Evolutionary conservation across 2,113 vertebrate species (phyloP).

Genomic region (Macroglossus sobrinus): DNA sequence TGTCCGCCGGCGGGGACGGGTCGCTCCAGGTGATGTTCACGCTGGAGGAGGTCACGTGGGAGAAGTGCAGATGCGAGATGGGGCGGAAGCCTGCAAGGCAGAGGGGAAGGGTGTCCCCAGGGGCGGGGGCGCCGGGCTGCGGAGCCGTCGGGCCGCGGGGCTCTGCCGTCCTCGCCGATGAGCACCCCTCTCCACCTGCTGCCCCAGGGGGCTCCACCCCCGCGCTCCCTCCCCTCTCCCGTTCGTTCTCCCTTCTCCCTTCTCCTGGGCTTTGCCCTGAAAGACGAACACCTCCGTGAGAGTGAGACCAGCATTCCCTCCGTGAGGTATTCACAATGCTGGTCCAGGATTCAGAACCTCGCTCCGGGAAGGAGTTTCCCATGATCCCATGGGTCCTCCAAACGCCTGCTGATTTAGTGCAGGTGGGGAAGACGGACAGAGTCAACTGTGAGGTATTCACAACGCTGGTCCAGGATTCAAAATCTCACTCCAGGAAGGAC

Average conservation of each 20-base stretch:
- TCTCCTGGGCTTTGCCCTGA: too few species aligned
- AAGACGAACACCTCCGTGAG: background rate
- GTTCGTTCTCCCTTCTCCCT: background rate
- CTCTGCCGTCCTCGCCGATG: background rate
- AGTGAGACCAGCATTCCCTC: background rate
- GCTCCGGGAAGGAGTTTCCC: background rate
- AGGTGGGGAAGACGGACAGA: background rate
- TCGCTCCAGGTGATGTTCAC: slow-evolving; percentile 94
- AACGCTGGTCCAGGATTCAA: background rate
- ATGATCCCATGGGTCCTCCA: background rate
- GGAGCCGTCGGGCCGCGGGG: background rate
- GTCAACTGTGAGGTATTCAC: background rate
- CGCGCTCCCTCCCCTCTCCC: background rate
- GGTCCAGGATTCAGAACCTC: background rate
- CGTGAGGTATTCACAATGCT: background rate
- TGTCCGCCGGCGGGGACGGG: slow-evolving; percentile 93
- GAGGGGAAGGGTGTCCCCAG: too few species aligned
- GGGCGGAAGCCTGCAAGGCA: slow-evolving; percentile 91
- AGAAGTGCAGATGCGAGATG: slow-evolving; percentile 95
- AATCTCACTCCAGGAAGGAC: background rate
- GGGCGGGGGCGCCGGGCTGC: fast-evolving
- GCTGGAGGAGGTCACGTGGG: slow-evolving; percentile 92
- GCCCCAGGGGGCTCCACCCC: background rate
- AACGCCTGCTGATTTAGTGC: background rate
- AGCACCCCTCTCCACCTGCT: background rate